Evolutionary conservation across 2,113 vertebrate species (phyloP).

Genomic region (Trichomycterus rosablanca): DNA sequence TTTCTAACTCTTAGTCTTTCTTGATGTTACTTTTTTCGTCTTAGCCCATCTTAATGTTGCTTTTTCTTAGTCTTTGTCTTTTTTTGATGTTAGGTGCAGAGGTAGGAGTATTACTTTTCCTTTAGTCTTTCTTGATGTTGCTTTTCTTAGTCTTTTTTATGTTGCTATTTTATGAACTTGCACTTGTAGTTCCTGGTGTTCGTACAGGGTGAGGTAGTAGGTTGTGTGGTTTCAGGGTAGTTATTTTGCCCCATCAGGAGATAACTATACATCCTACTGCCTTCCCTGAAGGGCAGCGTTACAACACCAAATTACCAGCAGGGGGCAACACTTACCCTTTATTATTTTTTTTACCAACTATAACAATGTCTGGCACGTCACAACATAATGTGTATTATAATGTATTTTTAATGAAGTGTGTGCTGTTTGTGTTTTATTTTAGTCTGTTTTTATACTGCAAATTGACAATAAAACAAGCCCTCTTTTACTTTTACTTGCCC

Average conservation of each 20-base stretch:
- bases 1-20: no score
- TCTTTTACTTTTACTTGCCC: no score
- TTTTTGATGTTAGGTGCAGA: no score
- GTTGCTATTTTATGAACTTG: no score
- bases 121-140: no score
- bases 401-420: background rate
- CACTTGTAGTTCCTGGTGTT: slow-evolving; percentile 60
- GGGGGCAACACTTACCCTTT: slow-evolving; percentile 6
- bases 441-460: background rate
- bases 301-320: slow-evolving; percentile 47
- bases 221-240: slow-evolving; percentile 99
- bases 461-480: no score
- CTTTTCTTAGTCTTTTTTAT: no score
- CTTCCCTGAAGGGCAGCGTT: slow-evolving; percentile 89
- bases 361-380: background rate
- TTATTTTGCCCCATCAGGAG: slow-evolving; percentile 97
- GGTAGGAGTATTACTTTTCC: no score
- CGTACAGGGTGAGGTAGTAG: slow-evolving; percentile 98
- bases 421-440: background rate
- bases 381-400: no score
- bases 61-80: no score
- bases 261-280: slow-evolving; percentile 99
- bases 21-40: no score
- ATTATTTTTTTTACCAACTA: background rate
- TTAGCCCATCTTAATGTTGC: no score